Base-by-base conservation (phyloP, 2,113 vertebrate genomes). In the Campylomormyrus tamandua region DNA sequence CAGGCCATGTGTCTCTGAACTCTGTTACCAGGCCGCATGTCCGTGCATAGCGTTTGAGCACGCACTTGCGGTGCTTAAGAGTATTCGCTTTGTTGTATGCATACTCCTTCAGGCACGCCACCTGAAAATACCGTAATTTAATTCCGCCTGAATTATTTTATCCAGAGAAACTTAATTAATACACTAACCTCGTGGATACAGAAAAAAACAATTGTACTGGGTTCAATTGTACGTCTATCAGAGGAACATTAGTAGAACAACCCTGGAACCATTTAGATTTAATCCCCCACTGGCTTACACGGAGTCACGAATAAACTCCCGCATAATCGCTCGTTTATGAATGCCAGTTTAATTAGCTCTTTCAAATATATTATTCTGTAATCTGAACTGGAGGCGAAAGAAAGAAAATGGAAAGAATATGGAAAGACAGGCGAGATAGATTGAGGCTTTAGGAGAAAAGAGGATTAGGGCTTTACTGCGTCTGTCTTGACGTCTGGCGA, bases 381-480 rank as follows among this genome's bases (percentile, higher is more conserved):
- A 80, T 15, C 35, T 80, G 74, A 70, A 42, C 31, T 80, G 74
- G 5, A 42, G 10, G n/a, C 62, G 27, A 31, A 70, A 3, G 62
- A 27, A 31, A 31, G 10, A 80, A 7, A 19, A 80, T 1, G 4
- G 3, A 17, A 24, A 50, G 83, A 31, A 48, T 50, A 86, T 31
- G 83, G n/a, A 86, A 49, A 53, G 77, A 42, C 6, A 45, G 31
- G 48, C 48, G 74, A 42, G 74, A n/a, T 21, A 56, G 66, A 74
- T 8, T 86, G 15, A 0, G 56, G 84, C 83, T 74, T 89, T 80
- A 83, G n/a, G 45, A 45, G 17, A 27, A 90, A 90, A 90, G 90
- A 87, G 86, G 90, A 91, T 91, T 91, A 87, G 3, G 49, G 89
- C 62, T 48, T 50, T 89, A 85, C 13, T 24, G 74, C 13, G 83